Percentiles rank a stretch among this genome's conserved stretches.
Evolutionary conservation across 2,797 vertebrate genomes (phyloP).

Genomic region (Onychomys leucogaster): DNA sequence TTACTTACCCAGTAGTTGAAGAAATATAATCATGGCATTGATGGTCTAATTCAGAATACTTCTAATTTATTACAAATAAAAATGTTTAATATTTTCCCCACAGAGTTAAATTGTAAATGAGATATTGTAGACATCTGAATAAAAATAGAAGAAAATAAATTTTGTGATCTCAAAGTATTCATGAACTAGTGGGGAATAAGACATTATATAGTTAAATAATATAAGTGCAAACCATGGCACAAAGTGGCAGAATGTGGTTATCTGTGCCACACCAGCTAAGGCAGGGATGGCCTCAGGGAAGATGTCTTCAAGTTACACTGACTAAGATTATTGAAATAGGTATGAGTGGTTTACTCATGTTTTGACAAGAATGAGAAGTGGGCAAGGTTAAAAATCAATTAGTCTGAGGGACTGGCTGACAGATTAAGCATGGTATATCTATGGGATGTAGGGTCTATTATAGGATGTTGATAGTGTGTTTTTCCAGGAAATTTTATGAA

Average conservation of each 20-base stretch:
- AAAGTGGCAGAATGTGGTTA: not conserved
- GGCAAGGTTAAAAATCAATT: not conserved
- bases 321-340: not conserved
- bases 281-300: not conserved
- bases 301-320: not conserved
- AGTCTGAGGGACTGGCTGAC: not conserved
- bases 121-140: not conserved
- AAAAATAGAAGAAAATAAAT: not conserved
- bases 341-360: too few relatives aligned
- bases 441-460: not conserved
- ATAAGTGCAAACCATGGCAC: not conserved
- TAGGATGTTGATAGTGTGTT: not conserved
- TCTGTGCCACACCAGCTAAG: not conserved
- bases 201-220: not conserved
- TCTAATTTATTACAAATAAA: slow-evolving; percentile 33
- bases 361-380: not conserved
- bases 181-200: not conserved
- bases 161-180: not conserved
- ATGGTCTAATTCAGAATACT: not conserved
- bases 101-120: slow-evolving; percentile 34
- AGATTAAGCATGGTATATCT: not conserved
- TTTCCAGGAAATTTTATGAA: not conserved
- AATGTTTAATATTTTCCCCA: not conserved
- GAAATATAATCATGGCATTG: not conserved
- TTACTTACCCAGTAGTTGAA: slow-evolving; percentile 12